Evolutionary conservation across 37 sponge, comb jelly and placozoan species (phyloP).

Genomic region (Oscarella lobularis): DNA sequence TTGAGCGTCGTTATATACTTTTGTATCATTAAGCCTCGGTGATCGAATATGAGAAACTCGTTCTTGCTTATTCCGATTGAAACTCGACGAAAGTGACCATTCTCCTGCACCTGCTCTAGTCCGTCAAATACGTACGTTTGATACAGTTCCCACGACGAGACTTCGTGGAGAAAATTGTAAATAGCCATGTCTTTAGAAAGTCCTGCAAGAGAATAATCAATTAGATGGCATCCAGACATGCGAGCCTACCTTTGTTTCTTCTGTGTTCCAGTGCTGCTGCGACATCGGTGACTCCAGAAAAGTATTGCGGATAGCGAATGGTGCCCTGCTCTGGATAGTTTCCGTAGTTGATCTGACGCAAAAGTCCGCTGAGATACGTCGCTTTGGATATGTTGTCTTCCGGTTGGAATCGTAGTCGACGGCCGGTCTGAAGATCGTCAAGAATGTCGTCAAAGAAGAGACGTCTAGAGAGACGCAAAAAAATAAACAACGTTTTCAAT

Average conservation of each 20-base stretch:
- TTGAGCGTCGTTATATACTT: too few species aligned
- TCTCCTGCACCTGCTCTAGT: not conserved
- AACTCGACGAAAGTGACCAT: not conserved
- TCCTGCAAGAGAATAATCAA: too few species aligned
- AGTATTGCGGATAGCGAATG: not conserved
- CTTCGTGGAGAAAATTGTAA: not conserved
- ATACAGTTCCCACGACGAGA: not conserved
- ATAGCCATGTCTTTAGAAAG: not conserved
- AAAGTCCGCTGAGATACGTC: not conserved
- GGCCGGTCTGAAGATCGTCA: not conserved
- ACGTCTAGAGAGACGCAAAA: not conserved
- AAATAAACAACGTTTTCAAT: too few species aligned
- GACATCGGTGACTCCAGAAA: not conserved
- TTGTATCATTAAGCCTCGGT: too few species aligned
- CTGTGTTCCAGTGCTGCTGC: not conserved
- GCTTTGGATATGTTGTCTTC: not conserved
- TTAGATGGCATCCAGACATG: too few species aligned
- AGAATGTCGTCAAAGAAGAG: not conserved
- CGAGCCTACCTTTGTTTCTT: not conserved
- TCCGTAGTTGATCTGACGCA: not conserved
- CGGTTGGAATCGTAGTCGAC: not conserved
- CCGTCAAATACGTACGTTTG: not conserved
- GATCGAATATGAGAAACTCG: not conserved
- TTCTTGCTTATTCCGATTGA: not conserved
- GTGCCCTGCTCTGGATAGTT: not conserved